Conservation (phyloP, 2,888 invertebrate species). For the Dioctria rufipes region DNA sequence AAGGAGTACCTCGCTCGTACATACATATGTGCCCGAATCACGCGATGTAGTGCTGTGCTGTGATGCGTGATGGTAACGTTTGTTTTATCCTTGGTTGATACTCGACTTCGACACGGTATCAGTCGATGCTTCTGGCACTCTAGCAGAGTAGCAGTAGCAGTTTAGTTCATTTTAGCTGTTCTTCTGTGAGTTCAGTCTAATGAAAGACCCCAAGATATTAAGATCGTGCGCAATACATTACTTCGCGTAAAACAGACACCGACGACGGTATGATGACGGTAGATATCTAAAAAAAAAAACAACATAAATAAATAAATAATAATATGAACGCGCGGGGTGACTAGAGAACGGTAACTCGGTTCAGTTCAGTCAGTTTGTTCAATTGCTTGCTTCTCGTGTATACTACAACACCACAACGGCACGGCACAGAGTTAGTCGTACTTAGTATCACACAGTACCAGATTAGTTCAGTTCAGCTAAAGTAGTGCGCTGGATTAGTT, state of each 20-base stretch:
- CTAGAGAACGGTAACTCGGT: constrained; percentile 5
- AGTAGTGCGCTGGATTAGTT: constrained; percentile 43
- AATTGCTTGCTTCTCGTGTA: constrained; percentile 6
- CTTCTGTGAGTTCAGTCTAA: constrained; percentile 66
- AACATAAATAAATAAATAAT: background rate
- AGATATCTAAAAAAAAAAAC: no score
- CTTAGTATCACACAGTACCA: background rate
- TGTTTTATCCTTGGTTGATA: no score
- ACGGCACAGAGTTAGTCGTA: background rate
- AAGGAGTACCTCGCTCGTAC: no score
- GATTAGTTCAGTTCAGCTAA: constrained; percentile 46
- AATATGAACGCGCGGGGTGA: background rate
- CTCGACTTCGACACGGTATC: no score
- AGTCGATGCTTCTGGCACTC: no score
- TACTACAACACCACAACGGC: background rate
- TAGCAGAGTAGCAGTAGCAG: background rate
- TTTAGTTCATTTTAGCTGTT: background rate
- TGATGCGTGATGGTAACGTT: no score
- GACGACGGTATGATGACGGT: background rate
- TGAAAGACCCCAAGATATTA: constrained; percentile 69
- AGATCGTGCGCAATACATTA: constrained; percentile 68
- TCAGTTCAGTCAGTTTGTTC: constrained; percentile 2
- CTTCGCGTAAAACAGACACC: constrained; percentile 10
- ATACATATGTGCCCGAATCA: no score
- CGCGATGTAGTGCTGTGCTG: no score